These are phyloP conservation scores for Amazona vittata DNA, from an alignment of 2,113 vertebrate species.

Conservation along the genomic window DNA sequence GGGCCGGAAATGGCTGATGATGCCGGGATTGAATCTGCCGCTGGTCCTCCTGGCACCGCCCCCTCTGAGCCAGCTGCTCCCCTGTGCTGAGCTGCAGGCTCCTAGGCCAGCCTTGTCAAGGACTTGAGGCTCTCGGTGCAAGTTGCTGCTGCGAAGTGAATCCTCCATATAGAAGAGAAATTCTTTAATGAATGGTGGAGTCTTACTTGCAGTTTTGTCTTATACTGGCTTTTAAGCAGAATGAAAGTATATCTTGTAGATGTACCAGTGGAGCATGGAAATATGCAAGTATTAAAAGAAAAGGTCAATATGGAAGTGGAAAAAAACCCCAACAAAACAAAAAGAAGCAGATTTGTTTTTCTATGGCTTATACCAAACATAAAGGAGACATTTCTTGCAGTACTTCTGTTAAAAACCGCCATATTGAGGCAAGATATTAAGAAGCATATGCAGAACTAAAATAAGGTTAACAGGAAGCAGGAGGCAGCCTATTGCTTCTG, in stretches of 20 bases:
- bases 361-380: neutral
- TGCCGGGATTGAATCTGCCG: too few relatives aligned
- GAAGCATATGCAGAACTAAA: neutral
- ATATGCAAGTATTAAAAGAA: neutral
- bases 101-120: too few relatives aligned
- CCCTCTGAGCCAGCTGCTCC: too few relatives aligned
- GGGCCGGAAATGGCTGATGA: too few relatives aligned
- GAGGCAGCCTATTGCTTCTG: neutral
- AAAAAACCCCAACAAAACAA: neutral
- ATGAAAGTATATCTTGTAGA: neutral
- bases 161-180: neutral
- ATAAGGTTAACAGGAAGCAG: neutral
- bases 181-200: neutral
- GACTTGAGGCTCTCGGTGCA: too few relatives aligned
- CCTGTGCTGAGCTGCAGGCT: too few relatives aligned
- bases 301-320: rapidly evolving
- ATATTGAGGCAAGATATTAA: neutral
- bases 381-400: neutral
- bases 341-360: neutral
- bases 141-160: neutral
- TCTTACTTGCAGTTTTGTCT: neutral
- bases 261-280: neutral
- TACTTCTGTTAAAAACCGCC: neutral
- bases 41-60: too few relatives aligned
- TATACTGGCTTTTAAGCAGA: neutral